These are phyloP conservation scores for Troides oblongomaculatus DNA, from an alignment of 2,888 invertebrate species.

Conservation along the genomic window DNA sequence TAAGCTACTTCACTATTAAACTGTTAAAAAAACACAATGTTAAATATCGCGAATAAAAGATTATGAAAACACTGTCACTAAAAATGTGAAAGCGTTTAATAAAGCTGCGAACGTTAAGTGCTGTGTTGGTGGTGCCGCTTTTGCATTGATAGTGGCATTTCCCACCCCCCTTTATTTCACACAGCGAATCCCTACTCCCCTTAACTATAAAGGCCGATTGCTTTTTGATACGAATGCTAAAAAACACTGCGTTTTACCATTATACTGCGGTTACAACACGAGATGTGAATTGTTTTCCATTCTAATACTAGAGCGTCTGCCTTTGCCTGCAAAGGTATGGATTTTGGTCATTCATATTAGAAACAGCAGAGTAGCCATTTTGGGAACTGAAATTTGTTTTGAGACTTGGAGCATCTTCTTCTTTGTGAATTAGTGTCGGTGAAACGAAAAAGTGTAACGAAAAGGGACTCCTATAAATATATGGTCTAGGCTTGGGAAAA, in stretches of 20 bases:
- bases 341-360: no score
- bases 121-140: neutral
- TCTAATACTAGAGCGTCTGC: no score
- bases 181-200: neutral
- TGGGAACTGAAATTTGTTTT: no score
- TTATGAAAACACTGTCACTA: neutral
- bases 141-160: neutral
- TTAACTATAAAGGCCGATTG: constrained; percentile 26
- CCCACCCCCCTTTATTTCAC: neutral
- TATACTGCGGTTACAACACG: no score
- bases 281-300: no score
- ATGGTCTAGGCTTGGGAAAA: no score
- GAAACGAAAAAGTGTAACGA: no score
- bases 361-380: no score
- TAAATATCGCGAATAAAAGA: neutral
- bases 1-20: neutral
- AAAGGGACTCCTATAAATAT: no score
- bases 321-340: no score
- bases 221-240: constrained; percentile 21
- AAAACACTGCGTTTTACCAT: neutral
- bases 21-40: neutral
- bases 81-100: constrained; percentile 12
- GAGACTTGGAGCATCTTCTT: no score
- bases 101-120: constrained; percentile 12
- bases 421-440: no score